Evolutionary conservation across 2,797 vertebrate genomes (phyloP).

Genomic region (Enteromius thamalakanensis): DNA sequence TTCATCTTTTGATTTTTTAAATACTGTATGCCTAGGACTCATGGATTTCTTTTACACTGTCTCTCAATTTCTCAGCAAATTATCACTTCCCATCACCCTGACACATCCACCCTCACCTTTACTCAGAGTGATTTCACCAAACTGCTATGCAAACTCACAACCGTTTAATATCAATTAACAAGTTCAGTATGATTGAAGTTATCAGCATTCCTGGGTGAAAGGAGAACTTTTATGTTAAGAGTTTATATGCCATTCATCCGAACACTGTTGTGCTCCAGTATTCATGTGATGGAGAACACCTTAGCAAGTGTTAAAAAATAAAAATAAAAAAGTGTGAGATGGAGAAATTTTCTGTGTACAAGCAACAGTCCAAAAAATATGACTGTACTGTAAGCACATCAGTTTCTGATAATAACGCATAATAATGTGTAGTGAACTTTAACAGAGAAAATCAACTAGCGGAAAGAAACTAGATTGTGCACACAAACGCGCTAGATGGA

Average conservation of each 20-base stretch:
- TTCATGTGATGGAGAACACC: neutral
- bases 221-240: neutral
- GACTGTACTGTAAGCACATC: constrained; percentile 18
- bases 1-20: too few species aligned
- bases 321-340: neutral
- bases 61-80: constrained; percentile 6
- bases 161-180: constrained; percentile 7
- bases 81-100: constrained; percentile 13
- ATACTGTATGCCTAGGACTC: neutral
- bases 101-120: constrained; percentile 8
- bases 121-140: neutral
- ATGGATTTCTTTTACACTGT: neutral
- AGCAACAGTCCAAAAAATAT: constrained; percentile 2
- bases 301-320: neutral
- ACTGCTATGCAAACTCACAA: constrained; percentile 4
- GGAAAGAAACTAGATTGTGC: neutral
- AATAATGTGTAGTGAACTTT: constrained; percentile 8
- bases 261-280: neutral
- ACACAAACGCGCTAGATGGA: constrained; percentile 23
- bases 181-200: neutral
- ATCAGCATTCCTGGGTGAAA: neutral
- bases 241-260: neutral
- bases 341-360: neutral
- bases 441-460: constrained; percentile 20
- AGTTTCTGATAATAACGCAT: constrained; percentile 29